These are phyloP conservation scores for Isoperla grammatica DNA, from an alignment of 2,888 invertebrate genomes.

Conservation along the genomic window DNA sequence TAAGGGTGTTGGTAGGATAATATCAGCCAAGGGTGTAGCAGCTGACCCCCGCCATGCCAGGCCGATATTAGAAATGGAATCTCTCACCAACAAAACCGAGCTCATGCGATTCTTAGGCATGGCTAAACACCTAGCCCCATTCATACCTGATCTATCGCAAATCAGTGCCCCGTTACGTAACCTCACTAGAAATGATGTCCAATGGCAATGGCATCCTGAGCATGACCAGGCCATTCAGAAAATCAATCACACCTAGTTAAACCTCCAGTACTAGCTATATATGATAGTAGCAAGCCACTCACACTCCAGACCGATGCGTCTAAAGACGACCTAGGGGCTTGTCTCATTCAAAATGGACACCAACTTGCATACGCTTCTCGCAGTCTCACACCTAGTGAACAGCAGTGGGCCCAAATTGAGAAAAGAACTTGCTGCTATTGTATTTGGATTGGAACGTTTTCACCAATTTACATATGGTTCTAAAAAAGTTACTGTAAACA, in stretches of 20 bases:
- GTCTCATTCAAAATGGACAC: slow-evolving; percentile 4
- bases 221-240: slow-evolving; percentile 4
- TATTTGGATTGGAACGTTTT: slow-evolving; percentile 9
- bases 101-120: slow-evolving; percentile 36
- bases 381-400: not conserved
- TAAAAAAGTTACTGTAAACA: not conserved
- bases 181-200: slow-evolving; percentile 25
- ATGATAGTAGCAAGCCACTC: not conserved
- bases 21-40: not conserved
- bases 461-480: slow-evolving; percentile 9
- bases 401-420: slow-evolving; percentile 8
- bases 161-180: slow-evolving; percentile 31
- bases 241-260: not conserved
- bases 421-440: slow-evolving; percentile 11
- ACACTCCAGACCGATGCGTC: slow-evolving; percentile 6
- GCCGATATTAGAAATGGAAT: not conserved
- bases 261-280: slow-evolving; percentile 24
- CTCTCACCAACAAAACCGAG: slow-evolving; percentile 33
- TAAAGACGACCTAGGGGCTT: slow-evolving; percentile 1
- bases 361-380: slow-evolving; percentile 7
- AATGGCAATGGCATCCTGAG: slow-evolving; percentile 21
- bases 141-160: slow-evolving; percentile 34
- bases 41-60: not conserved
- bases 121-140: slow-evolving; percentile 35
- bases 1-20: slow-evolving; percentile 12